Base-by-base conservation (phyloP, 2,888 invertebrate genomes). In the Orthosia gothica region DNA sequence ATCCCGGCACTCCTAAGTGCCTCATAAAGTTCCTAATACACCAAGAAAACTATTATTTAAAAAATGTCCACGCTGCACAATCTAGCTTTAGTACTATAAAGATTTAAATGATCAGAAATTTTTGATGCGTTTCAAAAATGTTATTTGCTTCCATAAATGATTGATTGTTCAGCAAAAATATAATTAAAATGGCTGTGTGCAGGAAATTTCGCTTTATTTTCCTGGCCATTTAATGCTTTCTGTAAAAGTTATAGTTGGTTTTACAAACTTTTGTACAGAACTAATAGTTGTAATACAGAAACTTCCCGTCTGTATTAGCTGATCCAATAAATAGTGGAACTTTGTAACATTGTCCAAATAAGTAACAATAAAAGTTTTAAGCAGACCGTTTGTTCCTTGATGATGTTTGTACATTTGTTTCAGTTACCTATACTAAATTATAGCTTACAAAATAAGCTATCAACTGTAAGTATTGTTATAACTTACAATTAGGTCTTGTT, bases 141-240 rank as follows among this genome's bases (percentile, higher is more conserved):
- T 52, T 71, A 79, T 78, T 82, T 70, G 57, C 69, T 72, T 47
- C 62, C 62, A 70, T 65, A 70, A 76, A 77, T 82, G 75, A 86
- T 84, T 85, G 84, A 86, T 86, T 74, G 76, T 68, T 81, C 70
- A 75, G 61, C 16, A 70, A 86, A 83, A 77, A 40, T 9, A 69
- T 66, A 82, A 77, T 49, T 62, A 49, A 73, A 68, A 73, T 54
- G 50, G 47, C 40, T 47, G 20, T 16, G 55, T 64, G 32, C 61
- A 45, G 75, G 26, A 67, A 62, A 40, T 70, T 70, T 57, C 26
- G 64, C 57, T 75, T 55, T 18, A 75, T 79, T 76, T 86, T 74
- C 52, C 62, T 45, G 58, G 32, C 64, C 55, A 74, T 77, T 74
- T 64, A 72, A 79, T 52, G 68, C 64, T 84, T 76, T 70, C 59